Conservation (phyloP, 2,113 vertebrate species). For the rabbit (Oryctolagus cuniculus) region mOryCun1.1 NC_091450.1:28621501-28622000, state of each 20-base stretch:
- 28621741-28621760: background rate
- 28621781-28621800: background rate
- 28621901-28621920: background rate
- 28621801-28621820: background rate
- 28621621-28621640: background rate
- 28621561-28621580: background rate
- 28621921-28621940: background rate
- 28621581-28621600: background rate
- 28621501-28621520: background rate
- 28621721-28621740: background rate
- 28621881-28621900: background rate
- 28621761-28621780: background rate
- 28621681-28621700: too few species aligned
- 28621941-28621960: background rate
- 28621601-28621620: background rate
- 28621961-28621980: background rate
- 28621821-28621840: background rate
- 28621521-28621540: background rate
- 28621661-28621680: background rate
- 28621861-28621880: background rate
- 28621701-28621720: background rate
- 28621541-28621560: background rate
- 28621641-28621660: background rate
- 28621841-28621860: background rate
- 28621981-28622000: background rate